These are phyloP conservation scores for Drosophila borealis DNA, from an alignment of 2,888 invertebrate genomes.

Conservation along the genomic window DNA sequence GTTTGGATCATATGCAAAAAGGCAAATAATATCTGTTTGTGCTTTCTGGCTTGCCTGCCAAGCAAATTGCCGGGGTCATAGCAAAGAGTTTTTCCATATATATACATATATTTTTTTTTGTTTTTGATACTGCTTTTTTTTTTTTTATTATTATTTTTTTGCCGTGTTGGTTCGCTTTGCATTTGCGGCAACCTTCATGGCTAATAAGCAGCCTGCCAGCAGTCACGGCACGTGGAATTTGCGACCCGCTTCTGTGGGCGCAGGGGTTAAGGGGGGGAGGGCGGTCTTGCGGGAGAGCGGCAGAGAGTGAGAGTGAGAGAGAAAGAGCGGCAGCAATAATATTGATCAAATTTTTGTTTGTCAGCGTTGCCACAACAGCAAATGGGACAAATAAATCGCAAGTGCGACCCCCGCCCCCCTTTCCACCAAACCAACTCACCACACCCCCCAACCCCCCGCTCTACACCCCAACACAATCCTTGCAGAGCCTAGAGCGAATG, in stretches of 20 bases:
- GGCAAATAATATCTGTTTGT: conserved; percentile 8
- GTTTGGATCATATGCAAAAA: conserved; percentile 31
- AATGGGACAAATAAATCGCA: conserved; percentile 51
- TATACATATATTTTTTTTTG: background rate
- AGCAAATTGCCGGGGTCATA: conserved; percentile 69
- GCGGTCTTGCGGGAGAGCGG: conserved; percentile 1
- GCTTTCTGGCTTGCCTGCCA: conserved; percentile 27
- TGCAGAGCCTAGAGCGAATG: conserved; percentile 27
- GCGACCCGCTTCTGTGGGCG: background rate
- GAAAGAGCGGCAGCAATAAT: conserved; percentile 34
- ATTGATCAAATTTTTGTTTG: conserved; percentile 78
- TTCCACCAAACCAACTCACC: too few species aligned
- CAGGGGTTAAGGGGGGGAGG: background rate
- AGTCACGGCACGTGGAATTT: conserved; percentile 67
- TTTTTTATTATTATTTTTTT: conserved; percentile 10
- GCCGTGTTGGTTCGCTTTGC: conserved; percentile 43
- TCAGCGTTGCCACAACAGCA: conserved; percentile 66
- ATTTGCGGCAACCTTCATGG: conserved; percentile 62
- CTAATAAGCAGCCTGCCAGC: conserved; percentile 65
- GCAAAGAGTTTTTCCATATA: conserved; percentile 16
- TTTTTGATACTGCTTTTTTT: background rate
- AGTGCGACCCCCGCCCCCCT: too few species aligned
- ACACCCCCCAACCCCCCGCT: background rate
- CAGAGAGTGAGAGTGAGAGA: background rate
- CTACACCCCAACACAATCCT: background rate